Evolutionary conservation across 2,888 invertebrate genomes (phyloP), one percentile per base, ranked within the genome.

Genomic region (Lottia scabra): DNA sequence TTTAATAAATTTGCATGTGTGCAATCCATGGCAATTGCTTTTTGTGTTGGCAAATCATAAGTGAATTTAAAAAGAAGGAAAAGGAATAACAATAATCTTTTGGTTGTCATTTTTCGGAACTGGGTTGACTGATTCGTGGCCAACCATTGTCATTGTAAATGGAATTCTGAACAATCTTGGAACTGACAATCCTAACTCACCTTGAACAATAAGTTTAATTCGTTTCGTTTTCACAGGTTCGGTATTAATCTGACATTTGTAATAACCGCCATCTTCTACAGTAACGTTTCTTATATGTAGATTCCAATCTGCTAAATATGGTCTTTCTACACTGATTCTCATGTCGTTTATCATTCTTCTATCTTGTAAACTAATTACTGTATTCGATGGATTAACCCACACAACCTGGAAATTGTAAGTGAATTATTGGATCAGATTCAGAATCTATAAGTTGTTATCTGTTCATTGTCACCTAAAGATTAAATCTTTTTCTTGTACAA

Each of bases 221-320:
- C 78, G 67, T 67, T 87, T 87, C 67, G 80, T 84, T 65, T 82
- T 84, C 66, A 84, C 80, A 0, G 87, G 87, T 13, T 77, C 76
- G 10, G 87, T 86, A 78, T 88, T 88, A 56, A 88, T 82, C 64
- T 84, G 84, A 69, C 88, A 88, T 62, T 80, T 83, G 77, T 87
- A 88, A 23, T 80, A 75, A 4, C 88, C 88, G 63, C 80, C 79
- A 69, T 88, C 88, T 16, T 78, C 75, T 45, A 80, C 72, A 45
- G 77, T 75, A 0, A 86, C 81, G 48, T 85, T 81, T 65, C 86
- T 68, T 23, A 88, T 85, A 67, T 84, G 82, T 0, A 88, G 81
- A 68, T 87, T 86, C 88, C 88, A 88, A 75, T 87, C 86, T 43
- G 75, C 79, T 30, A 79, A 68, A 63, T 78, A 83, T 1, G 84